Percentiles rank a stretch among this genome's conserved stretches.
These are phyloP conservation scores for Ceyx erithaca DNA, from an alignment of 2,797 vertebrate species.

Conservation along the genomic window DNA sequence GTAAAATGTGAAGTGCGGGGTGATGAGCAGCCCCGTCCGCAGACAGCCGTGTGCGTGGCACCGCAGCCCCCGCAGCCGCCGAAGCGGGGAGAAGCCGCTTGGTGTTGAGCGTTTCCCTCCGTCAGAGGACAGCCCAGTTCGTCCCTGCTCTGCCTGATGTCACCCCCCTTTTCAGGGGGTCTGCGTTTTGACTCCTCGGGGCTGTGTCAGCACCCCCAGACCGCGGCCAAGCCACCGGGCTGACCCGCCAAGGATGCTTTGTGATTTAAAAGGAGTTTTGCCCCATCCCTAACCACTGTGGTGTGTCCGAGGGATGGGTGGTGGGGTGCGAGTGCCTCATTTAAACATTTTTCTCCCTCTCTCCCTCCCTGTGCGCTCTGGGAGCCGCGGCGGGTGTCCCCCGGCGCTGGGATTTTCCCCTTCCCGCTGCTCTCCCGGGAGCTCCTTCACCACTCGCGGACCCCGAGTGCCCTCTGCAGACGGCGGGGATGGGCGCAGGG, in stretches of 20 bases:
- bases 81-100: background rate
- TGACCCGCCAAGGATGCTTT: background rate
- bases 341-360: background rate
- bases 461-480: constrained; percentile 65
- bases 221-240: background rate
- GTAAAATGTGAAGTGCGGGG: background rate
- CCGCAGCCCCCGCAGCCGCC: background rate
- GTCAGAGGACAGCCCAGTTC: background rate
- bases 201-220: background rate
- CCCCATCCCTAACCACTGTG: background rate
- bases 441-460: background rate
- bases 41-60: background rate
- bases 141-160: background rate
- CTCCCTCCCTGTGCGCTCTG: background rate
- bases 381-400: background rate
- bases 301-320: no score
- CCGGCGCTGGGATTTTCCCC: background rate
- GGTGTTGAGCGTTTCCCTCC: background rate
- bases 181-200: rapidly evolving
- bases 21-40: background rate
- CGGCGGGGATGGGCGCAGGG: background rate
- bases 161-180: background rate
- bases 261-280: background rate
- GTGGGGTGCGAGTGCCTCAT: background rate
- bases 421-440: background rate